A percentile compares a stretch with the other conserved stretches of the same genome.
Evolutionary conservation across 2,113 vertebrate genomes (phyloP).

Genomic region (Chaetodon trifascialis): DNA sequence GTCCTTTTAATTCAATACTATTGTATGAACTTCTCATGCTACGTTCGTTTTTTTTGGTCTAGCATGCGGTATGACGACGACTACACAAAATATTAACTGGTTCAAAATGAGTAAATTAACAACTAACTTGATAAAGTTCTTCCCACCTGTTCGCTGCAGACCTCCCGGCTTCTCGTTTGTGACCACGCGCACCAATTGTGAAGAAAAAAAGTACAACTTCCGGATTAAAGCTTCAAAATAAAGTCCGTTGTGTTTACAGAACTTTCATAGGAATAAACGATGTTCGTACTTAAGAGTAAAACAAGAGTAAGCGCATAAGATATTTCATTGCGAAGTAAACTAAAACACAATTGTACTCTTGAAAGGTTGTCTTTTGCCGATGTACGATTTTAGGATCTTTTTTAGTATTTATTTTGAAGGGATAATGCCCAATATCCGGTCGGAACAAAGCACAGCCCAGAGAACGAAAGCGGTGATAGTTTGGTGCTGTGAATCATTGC

Average conservation of each 20-base stretch:
- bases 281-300: neutral
- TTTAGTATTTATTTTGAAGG: neutral
- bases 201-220: conserved; percentile 12
- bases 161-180: neutral
- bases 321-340: neutral
- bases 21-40: too few relatives aligned
- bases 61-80: too few relatives aligned
- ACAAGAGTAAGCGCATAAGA: too few relatives aligned
- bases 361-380: neutral
- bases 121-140: neutral
- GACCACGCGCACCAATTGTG: neutral
- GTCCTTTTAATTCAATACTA: neutral
- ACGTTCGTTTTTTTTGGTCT: neutral
- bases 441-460: neutral
- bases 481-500: neutral
- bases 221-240: neutral
- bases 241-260: neutral
- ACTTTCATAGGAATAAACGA: neutral
- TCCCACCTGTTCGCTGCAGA: conserved; percentile 29
- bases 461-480: too few relatives aligned
- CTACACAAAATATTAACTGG: fast-evolving
- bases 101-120: neutral
- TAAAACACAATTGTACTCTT: neutral
- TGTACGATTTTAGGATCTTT: neutral
- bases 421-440: neutral